Conservation (phyloP, 1,140 invertebrate genomes). For the Drosophila pachea region DNA sequence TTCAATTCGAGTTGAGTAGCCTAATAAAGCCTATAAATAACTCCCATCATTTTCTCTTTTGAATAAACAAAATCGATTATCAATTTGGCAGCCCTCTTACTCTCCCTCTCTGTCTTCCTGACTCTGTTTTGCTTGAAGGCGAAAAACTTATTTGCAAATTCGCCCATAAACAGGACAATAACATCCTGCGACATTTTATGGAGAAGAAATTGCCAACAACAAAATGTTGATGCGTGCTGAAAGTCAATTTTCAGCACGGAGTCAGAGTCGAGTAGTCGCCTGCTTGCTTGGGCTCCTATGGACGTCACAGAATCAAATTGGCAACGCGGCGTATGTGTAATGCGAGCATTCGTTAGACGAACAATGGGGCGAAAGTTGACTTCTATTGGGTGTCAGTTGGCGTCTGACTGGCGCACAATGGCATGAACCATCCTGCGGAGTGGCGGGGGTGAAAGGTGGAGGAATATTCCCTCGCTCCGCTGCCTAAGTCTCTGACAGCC, state of each 20-base stretch:
- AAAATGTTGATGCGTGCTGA: slow-evolving; percentile 33
- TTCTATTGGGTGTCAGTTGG: slow-evolving; percentile 8
- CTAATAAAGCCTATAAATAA: background rate
- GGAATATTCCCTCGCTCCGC: background rate
- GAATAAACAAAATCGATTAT: slow-evolving; percentile 40
- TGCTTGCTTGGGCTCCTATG: background rate
- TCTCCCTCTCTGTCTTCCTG: background rate
- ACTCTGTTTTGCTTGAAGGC: background rate
- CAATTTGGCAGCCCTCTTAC: slow-evolving; percentile 4
- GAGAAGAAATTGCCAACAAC: background rate
- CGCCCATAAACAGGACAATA: slow-evolving; percentile 6
- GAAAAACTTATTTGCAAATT: slow-evolving; percentile 26
- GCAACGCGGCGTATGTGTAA: slow-evolving; percentile 30
- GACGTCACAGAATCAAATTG: slow-evolving; percentile 1
- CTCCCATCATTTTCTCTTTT: background rate
- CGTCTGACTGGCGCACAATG: slow-evolving; percentile 44
- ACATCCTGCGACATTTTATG: slow-evolving; percentile 11
- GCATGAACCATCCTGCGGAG: too few species aligned
- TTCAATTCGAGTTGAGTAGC: too few species aligned
- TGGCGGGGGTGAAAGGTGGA: too few species aligned
- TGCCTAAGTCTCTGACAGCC: background rate
- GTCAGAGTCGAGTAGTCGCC: too few species aligned
- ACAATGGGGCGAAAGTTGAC: slow-evolving; percentile 6
- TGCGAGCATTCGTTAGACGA: slow-evolving; percentile 10
- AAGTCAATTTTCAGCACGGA: slow-evolving; percentile 19